phyloP scores from a whole-genome alignment of 2,113 vertebrate species.

The Narcine bancroftii region DNA sequence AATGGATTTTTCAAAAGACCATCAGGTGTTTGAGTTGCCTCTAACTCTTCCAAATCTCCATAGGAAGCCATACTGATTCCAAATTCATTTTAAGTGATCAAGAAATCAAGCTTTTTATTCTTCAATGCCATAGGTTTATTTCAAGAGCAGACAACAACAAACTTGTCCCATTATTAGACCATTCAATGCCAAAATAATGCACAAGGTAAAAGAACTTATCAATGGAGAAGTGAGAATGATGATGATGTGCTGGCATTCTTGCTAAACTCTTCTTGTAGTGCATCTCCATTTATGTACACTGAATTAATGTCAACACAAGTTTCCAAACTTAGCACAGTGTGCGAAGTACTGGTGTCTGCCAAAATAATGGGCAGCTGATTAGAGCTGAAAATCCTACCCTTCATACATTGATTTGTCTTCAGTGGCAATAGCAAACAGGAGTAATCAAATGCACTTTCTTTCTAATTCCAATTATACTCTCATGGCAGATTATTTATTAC shows the following conservation, averaged over 20 bases:
- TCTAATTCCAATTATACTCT: background rate
- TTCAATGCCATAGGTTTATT: background rate
- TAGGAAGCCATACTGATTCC: background rate
- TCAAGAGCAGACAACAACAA: background rate
- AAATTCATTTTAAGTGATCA: background rate
- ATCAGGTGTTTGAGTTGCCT: background rate
- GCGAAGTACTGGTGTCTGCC: background rate
- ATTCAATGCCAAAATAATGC: background rate
- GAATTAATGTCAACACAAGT: slow-evolving; percentile 35
- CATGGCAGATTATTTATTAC: background rate
- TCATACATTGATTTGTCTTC: background rate
- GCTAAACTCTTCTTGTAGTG: background rate
- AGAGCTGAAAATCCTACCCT: background rate
- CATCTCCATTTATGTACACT: slow-evolving; percentile 39
- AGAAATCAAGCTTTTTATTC: background rate
- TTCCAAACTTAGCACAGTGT: slow-evolving; percentile 38
- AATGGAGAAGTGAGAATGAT: background rate
- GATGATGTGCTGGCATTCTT: slow-evolving; percentile 36
- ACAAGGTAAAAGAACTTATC: slow-evolving; percentile 8
- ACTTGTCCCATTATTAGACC: background rate
- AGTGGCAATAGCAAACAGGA: background rate
- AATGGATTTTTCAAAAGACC: background rate
- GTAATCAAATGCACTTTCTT: background rate
- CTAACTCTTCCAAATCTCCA: background rate
- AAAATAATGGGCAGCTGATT: slow-evolving; percentile 18